These are phyloP conservation scores for Pantherophis vulpinus DNA, from an alignment of 2,797 vertebrate species.

Conservation along the genomic window DNA sequence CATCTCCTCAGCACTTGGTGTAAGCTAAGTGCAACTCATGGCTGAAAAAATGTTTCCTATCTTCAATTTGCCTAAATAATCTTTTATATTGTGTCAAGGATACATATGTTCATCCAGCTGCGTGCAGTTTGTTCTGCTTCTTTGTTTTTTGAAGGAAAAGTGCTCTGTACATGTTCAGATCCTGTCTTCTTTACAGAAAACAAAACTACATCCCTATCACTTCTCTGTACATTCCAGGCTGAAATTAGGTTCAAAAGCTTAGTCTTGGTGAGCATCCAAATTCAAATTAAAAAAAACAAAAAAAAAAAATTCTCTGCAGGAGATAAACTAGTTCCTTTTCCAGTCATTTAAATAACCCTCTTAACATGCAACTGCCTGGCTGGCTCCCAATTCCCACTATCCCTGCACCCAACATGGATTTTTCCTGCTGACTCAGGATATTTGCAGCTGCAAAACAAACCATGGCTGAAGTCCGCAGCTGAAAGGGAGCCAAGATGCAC, in stretches of 20 bases:
- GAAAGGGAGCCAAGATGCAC: slow-evolving; percentile 29
- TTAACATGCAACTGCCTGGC: slow-evolving; percentile 37
- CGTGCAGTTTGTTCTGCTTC: not conserved
- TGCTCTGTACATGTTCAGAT: not conserved
- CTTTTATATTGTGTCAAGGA: not conserved
- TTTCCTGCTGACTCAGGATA: slow-evolving; percentile 60
- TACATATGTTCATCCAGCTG: not conserved
- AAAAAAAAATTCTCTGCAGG: slow-evolving; percentile 22
- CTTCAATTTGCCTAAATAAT: not conserved
- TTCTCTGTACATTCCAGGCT: not conserved
- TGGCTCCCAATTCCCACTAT: slow-evolving; percentile 35
- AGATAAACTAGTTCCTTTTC: slow-evolving; percentile 27
- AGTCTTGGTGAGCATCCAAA: not conserved
- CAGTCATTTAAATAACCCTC: slow-evolving; percentile 20
- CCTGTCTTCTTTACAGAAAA: not conserved
- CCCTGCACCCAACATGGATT: slow-evolving; percentile 28
- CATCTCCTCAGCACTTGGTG: not conserved
- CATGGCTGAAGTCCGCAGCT: slow-evolving; percentile 59
- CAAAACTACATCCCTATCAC: not conserved
- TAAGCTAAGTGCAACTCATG: not conserved
- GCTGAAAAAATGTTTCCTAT: not conserved
- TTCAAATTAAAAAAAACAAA: slow-evolving; percentile 20
- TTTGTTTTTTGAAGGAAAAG: not conserved
- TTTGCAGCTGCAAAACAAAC: slow-evolving; percentile 54
- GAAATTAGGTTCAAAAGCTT: not conserved